Percentiles rank a stretch among this genome's conserved stretches.
phyloP scores from a whole-genome alignment of 1,140 invertebrate species.

The Euborellia annulipes region DNA sequence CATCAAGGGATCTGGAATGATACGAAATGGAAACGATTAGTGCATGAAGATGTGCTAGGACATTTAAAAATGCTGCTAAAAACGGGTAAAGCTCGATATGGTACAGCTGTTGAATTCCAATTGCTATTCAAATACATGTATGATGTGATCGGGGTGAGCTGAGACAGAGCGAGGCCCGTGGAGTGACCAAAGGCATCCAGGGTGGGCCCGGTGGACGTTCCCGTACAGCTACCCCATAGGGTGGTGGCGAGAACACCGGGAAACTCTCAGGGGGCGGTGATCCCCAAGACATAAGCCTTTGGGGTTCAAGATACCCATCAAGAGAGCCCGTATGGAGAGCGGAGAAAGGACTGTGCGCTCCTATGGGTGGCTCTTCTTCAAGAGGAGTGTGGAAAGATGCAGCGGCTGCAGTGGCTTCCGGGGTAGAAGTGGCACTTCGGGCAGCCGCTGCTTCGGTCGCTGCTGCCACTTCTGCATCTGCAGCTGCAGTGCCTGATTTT shows the following conservation, averaged over 20 bases:
- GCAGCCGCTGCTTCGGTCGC: neutral
- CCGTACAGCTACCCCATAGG: conserved; percentile 32
- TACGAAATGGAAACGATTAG: too few relatives aligned
- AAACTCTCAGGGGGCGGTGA: conserved; percentile 64
- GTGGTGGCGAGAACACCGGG: conserved; percentile 68
- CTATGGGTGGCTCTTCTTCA: conserved; percentile 4
- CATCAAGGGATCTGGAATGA: too few relatives aligned
- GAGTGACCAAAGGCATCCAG: conserved; percentile 36
- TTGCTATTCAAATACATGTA: conserved; percentile 75
- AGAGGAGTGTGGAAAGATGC: conserved; percentile 6
- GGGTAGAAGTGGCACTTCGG: neutral
- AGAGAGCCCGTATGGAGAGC: conserved; percentile 67
- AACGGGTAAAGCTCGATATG: too few relatives aligned
- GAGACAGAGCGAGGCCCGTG: conserved; percentile 45
- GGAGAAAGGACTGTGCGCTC: conserved; percentile 43
- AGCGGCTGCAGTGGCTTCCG: neutral
- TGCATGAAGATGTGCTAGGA: too few relatives aligned
- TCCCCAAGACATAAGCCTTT: conserved; percentile 50
- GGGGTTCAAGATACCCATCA: conserved; percentile 70
- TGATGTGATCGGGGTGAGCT: conserved; percentile 62
- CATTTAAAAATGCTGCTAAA: too few relatives aligned
- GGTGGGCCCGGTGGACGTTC: conserved; percentile 27
- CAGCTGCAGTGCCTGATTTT: neutral
- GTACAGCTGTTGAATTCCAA: too few relatives aligned
- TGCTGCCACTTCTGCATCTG: neutral